Percentiles rank a stretch among this genome's conserved stretches.
These are phyloP conservation scores for Philypnodon macrostomus DNA, from an alignment of 2,797 vertebrate genomes.

Conservation along the genomic window DNA sequence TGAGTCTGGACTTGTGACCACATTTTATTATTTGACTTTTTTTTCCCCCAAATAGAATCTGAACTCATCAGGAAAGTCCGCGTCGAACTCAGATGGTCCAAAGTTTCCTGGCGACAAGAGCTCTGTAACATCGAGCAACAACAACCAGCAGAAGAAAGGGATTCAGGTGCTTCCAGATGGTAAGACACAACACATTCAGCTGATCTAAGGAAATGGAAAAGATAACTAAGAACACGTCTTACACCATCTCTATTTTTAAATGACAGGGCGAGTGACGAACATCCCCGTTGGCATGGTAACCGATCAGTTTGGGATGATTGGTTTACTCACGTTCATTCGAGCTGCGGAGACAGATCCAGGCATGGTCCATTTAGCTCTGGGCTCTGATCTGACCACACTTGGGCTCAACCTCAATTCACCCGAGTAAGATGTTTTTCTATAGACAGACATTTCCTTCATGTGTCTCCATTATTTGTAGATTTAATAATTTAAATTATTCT, in stretches of 20 bases:
- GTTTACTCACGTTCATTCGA: constrained; percentile 98
- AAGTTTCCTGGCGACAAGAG: constrained; percentile 99
- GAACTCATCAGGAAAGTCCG: constrained; percentile 94
- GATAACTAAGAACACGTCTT: background rate
- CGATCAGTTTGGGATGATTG: constrained; percentile 99
- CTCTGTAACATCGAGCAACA: constrained; percentile 92
- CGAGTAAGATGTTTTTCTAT: constrained; percentile 82
- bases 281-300: constrained; percentile 99
- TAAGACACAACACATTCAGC: constrained; percentile 63
- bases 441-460: too few relatives aligned
- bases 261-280: constrained; percentile 97
- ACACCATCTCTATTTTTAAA: constrained; percentile 14
- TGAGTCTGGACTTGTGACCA: constrained; percentile 44
- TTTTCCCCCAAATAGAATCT: constrained; percentile 82
- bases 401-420: constrained; percentile 99
- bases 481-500: constrained; percentile 82
- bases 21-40: background rate
- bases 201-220: background rate
- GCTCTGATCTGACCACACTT: constrained; percentile 98
- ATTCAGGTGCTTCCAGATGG: constrained; percentile 99
- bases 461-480: too few relatives aligned
- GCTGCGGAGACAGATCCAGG: constrained; percentile 98
- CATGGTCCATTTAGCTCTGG: constrained; percentile 98
- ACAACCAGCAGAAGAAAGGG: constrained; percentile 98
- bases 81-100: constrained; percentile 94